Percentiles rank a stretch among this genome's conserved stretches.
Evolutionary conservation across 2,797 vertebrate genomes (phyloP).

Genomic region (Liparis tanakae): DNA sequence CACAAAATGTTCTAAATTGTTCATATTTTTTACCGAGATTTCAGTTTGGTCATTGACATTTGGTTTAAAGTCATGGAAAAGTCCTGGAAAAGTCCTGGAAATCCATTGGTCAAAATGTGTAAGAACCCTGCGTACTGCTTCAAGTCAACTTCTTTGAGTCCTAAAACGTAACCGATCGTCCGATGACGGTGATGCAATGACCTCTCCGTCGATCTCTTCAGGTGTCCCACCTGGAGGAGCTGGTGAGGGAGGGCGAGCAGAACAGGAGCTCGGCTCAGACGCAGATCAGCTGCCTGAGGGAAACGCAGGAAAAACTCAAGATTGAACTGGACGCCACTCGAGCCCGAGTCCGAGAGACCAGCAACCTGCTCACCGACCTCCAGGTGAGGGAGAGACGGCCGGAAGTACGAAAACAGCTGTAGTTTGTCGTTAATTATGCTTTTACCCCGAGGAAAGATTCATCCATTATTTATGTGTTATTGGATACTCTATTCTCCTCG

Average conservation of each 20-base stretch:
- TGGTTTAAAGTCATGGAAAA: no score
- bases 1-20: no score
- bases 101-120: no score
- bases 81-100: no score
- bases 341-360: constrained; percentile 90
- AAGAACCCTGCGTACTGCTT: no score
- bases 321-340: constrained; percentile 91
- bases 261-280: constrained; percentile 91
- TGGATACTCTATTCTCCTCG: not conserved
- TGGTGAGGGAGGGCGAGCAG: constrained; percentile 92
- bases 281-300: constrained; percentile 91
- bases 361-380: constrained; percentile 89
- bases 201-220: constrained; percentile 52
- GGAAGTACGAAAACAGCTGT: not conserved
- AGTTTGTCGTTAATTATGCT: not conserved
- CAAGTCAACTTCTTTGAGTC: not conserved
- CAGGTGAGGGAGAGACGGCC: constrained; percentile 83
- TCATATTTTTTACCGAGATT: no score
- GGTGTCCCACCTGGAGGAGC: constrained; percentile 92
- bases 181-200: not conserved
- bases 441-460: not conserved
- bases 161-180: not conserved
- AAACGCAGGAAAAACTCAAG: constrained; percentile 92
- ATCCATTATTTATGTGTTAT: not conserved
- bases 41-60: no score